These are phyloP conservation scores for Salminus brasiliensis DNA, from an alignment of 2,113 vertebrate species.

Conservation along the genomic window DNA sequence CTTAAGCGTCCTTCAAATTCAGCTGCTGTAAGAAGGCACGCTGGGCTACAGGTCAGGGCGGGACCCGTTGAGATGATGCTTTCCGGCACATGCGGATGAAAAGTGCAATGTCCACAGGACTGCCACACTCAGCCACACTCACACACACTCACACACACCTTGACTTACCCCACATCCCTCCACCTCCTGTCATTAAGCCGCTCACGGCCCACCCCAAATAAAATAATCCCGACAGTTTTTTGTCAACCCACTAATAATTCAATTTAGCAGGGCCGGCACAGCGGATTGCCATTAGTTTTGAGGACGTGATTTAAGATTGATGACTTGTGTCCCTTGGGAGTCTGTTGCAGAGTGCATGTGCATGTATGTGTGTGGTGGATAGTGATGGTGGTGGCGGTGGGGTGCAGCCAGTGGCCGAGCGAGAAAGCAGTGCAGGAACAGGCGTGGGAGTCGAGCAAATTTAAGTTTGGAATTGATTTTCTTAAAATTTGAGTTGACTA, in stretches of 20 bases:
- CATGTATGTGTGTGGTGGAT: background rate
- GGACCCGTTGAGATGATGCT: background rate
- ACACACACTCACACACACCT: constrained; percentile 23
- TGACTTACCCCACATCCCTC: constrained; percentile 65
- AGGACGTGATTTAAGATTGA: constrained; percentile 81
- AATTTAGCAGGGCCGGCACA: constrained; percentile 76
- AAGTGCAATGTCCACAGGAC: constrained; percentile 37
- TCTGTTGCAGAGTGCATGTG: constrained; percentile 57
- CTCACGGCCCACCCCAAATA: constrained; percentile 64
- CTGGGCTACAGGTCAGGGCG: background rate
- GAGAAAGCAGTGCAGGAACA: constrained; percentile 61
- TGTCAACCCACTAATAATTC: constrained; percentile 81
- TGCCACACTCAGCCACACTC: constrained; percentile 32
- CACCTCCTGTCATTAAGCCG: constrained; percentile 73
- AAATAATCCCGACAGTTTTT: constrained; percentile 75
- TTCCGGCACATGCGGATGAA: background rate
- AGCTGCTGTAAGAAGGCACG: background rate
- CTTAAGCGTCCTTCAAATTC: background rate
- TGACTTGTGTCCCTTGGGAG: constrained; percentile 79
- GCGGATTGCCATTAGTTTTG: constrained; percentile 77
- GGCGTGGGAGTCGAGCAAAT: constrained; percentile 78
- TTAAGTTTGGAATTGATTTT: constrained; percentile 81
- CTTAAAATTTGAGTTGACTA: constrained; percentile 80
- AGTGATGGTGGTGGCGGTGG: background rate
- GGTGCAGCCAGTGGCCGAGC: constrained; percentile 60